Evolutionary conservation across 1,140 invertebrate species (phyloP), one percentile per base, ranked within the genome.

Genomic region (Drosophila pseudoananassae): DNA sequence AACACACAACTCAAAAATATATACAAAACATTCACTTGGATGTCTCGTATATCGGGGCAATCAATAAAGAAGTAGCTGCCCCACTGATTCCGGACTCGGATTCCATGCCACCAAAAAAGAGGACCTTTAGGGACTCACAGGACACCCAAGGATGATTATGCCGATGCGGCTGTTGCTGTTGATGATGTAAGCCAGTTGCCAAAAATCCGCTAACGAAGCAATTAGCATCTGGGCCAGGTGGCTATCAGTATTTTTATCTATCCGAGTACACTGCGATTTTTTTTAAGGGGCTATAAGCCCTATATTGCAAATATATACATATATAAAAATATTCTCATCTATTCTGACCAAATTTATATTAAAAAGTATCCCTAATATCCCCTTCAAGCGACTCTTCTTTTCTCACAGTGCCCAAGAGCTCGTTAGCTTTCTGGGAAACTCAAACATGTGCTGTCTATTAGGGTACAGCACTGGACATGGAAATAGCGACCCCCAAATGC

Each of bases 191-290:
- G 51, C 43, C 58, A 64, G 55, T 63, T 74, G 47, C 63, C 66
- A 33, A 77, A 46, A 85, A 80, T 69, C 69, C 56, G 69, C 69
- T 87, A 85, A 87, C 82, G 81, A 85, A 82, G 77, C 82, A 85
- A 78, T 85, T 87, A 87, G 64, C 58, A 73, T 53, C 50, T 68
- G 57, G 15, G n/a, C 57, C 56, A 68, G 63, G 63, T 66, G 27
- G 17, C 9, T 31, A 31, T 9, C 8, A 31, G 8, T 31, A 31
- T 31, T 31, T 31, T 31, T 31, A 31, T 10, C 31, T 31, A 8
- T 10, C n/a, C 9, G 15, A 47, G 14, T 36, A n/a, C 52, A 53
- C 56, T 58, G 51, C 12, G 17, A 51, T 27, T 7, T 27, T 27
- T 27, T 27, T 33, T 54, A n/a, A 36, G 12, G 33, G 9, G 33